A percentile compares a stretch with the other conserved stretches of the same genome.
Conservation (phyloP, 2,797 vertebrate genomes). For the Pelobates cultripes region DNA sequence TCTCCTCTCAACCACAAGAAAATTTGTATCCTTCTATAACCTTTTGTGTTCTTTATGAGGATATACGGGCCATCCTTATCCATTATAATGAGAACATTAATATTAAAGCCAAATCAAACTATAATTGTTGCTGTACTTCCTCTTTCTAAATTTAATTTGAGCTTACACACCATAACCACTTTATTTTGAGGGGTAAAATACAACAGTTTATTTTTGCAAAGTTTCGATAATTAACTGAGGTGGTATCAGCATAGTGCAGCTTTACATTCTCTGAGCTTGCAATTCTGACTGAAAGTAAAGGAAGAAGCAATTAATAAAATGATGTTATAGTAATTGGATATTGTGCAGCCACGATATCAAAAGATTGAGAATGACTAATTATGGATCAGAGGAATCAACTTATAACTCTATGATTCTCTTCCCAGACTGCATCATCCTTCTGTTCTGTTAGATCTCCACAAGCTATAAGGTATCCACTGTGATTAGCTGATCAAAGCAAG, state of each 20-base stretch:
- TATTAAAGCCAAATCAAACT: too few relatives aligned
- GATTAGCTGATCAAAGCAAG: background rate
- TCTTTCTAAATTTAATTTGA: too few relatives aligned
- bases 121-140: too few relatives aligned
- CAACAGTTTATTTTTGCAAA: background rate
- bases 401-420: constrained; percentile 20
- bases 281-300: constrained; percentile 43
- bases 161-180: too few relatives aligned
- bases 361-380: constrained; percentile 39
- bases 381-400: constrained; percentile 34
- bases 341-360: constrained; percentile 39
- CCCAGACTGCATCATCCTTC: constrained; percentile 27
- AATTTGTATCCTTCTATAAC: too few relatives aligned
- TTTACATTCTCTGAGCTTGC: constrained; percentile 12
- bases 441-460: constrained; percentile 26
- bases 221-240: constrained; percentile 22
- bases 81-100: too few relatives aligned
- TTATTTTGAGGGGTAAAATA: too few relatives aligned
- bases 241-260: constrained; percentile 6
- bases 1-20: too few relatives aligned
- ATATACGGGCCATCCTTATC: too few relatives aligned
- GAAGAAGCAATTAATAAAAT: constrained; percentile 48
- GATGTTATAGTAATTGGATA: constrained; percentile 40
- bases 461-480: constrained; percentile 13
- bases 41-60: too few relatives aligned